phyloP scores from a whole-genome alignment of 2,888 invertebrate species.

The Sabatieria punctata region DNA sequence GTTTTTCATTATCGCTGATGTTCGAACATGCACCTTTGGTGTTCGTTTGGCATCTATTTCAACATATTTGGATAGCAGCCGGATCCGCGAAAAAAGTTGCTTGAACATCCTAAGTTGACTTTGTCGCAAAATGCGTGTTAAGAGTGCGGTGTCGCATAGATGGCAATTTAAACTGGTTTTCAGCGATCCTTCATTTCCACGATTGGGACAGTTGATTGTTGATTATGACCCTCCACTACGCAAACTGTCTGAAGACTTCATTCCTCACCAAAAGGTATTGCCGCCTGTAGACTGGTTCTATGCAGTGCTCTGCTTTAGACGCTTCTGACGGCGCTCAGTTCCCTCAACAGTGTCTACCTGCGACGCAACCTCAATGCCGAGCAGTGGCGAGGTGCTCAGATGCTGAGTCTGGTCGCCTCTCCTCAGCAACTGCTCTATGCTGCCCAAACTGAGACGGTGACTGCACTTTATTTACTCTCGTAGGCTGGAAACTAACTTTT shows the following conservation, averaged over 20 bases:
- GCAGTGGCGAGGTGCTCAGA: conserved; percentile 61
- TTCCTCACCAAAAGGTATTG: conserved; percentile 62
- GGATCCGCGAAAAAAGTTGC: too few species aligned
- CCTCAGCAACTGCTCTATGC: conserved; percentile 85
- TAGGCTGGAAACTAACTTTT: too few species aligned
- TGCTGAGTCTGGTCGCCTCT: conserved; percentile 66
- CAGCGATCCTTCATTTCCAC: conserved; percentile 52
- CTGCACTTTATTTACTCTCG: conserved; percentile 10
- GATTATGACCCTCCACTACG: conserved; percentile 91
- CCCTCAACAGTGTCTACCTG: conserved; percentile 68
- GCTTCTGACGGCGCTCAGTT: conserved; percentile 64
- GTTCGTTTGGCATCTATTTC: too few species aligned
- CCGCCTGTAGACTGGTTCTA: neutral
- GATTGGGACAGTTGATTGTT: conserved; percentile 88
- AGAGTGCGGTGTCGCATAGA: too few species aligned
- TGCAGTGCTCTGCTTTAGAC: conserved; percentile 33
- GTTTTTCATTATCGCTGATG: too few species aligned
- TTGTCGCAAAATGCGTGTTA: too few species aligned
- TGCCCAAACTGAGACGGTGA: conserved; percentile 65
- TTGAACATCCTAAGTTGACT: too few species aligned
- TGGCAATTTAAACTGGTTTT: too few species aligned
- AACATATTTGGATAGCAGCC: too few species aligned
- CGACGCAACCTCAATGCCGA: conserved; percentile 79
- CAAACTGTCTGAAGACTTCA: conserved; percentile 87
- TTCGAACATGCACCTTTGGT: too few species aligned